Evolutionary conservation across 2,797 vertebrate species (phyloP).

Genomic region (Megaceryle alcyon): DNA sequence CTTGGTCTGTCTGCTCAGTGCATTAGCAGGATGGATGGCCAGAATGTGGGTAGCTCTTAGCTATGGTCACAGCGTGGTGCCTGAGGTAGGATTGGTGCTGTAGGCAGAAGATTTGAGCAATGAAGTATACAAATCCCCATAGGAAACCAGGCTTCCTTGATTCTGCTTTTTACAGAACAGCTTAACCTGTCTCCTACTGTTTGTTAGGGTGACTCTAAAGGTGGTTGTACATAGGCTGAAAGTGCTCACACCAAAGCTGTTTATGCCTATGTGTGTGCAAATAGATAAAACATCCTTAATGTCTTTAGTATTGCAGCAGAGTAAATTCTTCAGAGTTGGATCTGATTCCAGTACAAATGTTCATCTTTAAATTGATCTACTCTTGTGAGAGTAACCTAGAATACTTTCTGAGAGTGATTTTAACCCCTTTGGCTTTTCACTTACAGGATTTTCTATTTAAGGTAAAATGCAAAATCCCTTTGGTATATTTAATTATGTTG

Average conservation of each 20-base stretch:
- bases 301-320: not conserved
- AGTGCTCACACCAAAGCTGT: not conserved
- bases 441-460: not conserved
- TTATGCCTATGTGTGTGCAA: not conserved
- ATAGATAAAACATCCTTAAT: not conserved
- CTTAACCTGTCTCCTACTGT: not conserved
- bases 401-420: not conserved
- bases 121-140: not conserved
- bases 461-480: not conserved
- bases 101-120: not conserved
- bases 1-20: not conserved
- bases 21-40: fast-evolving
- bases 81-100: not conserved
- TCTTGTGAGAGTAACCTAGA: not conserved
- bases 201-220: not conserved
- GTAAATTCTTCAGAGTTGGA: not conserved
- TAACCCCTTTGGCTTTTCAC: not conserved
- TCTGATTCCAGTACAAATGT: not conserved
- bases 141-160: not conserved
- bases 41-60: not conserved
- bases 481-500: not conserved
- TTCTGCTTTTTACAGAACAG: not conserved
- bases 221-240: not conserved
- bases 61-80: not conserved
- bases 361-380: not conserved